Conservation (phyloP, 2,888 invertebrate genomes). For the Antitype chi region DNA sequence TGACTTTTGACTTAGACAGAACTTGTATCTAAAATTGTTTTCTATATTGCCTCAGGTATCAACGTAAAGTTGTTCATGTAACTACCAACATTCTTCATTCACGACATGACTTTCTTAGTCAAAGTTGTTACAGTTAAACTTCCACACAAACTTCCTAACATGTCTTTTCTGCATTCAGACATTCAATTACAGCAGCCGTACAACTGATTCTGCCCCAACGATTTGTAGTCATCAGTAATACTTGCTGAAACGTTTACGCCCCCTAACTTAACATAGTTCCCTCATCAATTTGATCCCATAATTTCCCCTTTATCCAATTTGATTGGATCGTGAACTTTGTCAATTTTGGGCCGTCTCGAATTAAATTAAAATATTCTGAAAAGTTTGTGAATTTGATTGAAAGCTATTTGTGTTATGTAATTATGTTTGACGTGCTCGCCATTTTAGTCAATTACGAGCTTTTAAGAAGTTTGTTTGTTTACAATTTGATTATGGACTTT, state of each 20-base stretch:
- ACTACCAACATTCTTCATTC: background rate
- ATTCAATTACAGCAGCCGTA: slow-evolving; percentile 15
- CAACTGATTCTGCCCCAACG: background rate
- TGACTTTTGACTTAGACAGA: background rate
- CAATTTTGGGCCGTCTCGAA: slow-evolving; percentile 53
- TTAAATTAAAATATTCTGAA: slow-evolving; percentile 68
- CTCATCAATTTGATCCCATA: slow-evolving; percentile 43
- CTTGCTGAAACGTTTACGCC: slow-evolving; percentile 4
- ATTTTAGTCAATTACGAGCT: slow-evolving; percentile 48
- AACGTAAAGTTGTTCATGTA: background rate
- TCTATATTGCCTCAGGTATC: background rate
- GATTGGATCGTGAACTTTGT: slow-evolving; percentile 66
- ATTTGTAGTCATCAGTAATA: slow-evolving; percentile 15
- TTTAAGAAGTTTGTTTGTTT: slow-evolving; percentile 39
- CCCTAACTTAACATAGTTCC: slow-evolving; percentile 43
- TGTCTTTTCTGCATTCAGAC: background rate
- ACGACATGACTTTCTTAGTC: background rate
- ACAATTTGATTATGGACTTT: background rate
- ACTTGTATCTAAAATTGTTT: background rate
- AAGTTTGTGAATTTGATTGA: slow-evolving; percentile 57
- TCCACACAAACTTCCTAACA: background rate
- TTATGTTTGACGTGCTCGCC: slow-evolving; percentile 33
- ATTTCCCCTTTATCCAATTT: slow-evolving; percentile 60
- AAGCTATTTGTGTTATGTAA: slow-evolving; percentile 56
- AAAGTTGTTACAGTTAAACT: background rate